Evolutionary conservation across 2,113 vertebrate species (phyloP).

Genomic region (Xiphophorus maculatus): DNA sequence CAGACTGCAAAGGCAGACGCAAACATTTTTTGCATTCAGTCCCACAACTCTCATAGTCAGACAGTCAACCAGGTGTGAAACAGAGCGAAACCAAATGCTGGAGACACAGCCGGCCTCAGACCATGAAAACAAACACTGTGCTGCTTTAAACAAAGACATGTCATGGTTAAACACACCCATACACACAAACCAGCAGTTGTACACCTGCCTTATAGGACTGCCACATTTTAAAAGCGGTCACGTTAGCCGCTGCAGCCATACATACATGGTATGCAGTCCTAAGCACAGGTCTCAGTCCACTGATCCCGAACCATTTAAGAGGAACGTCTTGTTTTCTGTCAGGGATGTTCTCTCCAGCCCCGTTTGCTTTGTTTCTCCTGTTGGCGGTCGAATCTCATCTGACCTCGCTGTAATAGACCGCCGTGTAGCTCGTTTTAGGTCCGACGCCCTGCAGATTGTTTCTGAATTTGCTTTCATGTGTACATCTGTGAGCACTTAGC

Average conservation of each 20-base stretch:
- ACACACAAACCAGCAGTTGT: conserved; percentile 52
- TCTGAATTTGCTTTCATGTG: conserved; percentile 42
- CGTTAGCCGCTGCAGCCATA: conserved; percentile 52
- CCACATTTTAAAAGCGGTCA: conserved; percentile 67
- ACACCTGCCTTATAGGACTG: conserved; percentile 54
- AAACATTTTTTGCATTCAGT: conserved; percentile 44
- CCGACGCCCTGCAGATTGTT: conserved; percentile 47
- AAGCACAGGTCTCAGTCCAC: conserved; percentile 73
- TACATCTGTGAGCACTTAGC: conserved; percentile 34
- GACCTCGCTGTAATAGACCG: conserved; percentile 62
- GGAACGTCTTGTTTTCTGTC: conserved; percentile 75
- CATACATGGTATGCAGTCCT: conserved; percentile 33
- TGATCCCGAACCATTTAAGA: conserved; percentile 75
- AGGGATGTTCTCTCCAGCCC: conserved; percentile 64
- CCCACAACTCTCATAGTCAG: conserved; percentile 52
- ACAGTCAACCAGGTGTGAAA: conserved; percentile 71
- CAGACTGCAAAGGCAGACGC: conserved; percentile 5
- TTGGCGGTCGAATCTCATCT: conserved; percentile 60
- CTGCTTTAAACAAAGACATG: conserved; percentile 72
- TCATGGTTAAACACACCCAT: conserved; percentile 60
- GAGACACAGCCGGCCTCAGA: conserved; percentile 44
- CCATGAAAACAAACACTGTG: conserved; percentile 70
- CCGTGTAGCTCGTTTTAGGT: conserved; percentile 60
- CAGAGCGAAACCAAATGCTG: conserved; percentile 40
- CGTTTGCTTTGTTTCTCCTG: conserved; percentile 48